Percentiles rank a stretch among this genome's conserved stretches.
phyloP scores from a whole-genome alignment of 2,113 vertebrate genomes.

The Oryzias melastigma region DNA sequence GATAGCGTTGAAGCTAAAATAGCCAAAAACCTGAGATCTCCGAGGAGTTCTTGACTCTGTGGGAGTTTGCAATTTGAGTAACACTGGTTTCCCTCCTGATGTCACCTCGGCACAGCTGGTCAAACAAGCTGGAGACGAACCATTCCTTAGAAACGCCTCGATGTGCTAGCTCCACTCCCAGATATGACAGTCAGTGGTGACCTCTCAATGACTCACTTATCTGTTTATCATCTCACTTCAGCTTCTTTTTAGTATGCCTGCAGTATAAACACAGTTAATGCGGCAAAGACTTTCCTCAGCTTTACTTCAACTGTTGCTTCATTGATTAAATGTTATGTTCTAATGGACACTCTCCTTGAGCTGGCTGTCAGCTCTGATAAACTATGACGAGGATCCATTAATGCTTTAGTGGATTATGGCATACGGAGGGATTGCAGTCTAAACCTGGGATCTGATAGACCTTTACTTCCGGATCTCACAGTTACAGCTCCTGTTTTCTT shows the following conservation, averaged over 20 bases:
- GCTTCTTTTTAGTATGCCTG: slow-evolving; percentile 1
- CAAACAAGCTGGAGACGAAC: slow-evolving; percentile 52
- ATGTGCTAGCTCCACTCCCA: slow-evolving; percentile 22
- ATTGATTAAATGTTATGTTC: slow-evolving; percentile 33
- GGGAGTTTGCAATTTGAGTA: slow-evolving; percentile 25
- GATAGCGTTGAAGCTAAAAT: not conserved
- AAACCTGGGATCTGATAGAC: slow-evolving; percentile 1
- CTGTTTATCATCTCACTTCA: slow-evolving; percentile 33
- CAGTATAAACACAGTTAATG: slow-evolving; percentile 8
- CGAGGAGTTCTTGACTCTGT: not conserved
- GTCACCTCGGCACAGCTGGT: slow-evolving; percentile 47
- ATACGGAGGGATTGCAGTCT: slow-evolving; percentile 30
- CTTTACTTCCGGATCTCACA: slow-evolving; percentile 12
- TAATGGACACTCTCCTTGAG: slow-evolving; percentile 11
- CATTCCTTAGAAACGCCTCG: slow-evolving; percentile 16
- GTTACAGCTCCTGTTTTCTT: slow-evolving; percentile 1
- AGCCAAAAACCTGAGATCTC: slow-evolving; percentile 2
- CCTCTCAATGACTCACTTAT: slow-evolving; percentile 32
- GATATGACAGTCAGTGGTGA: not conserved
- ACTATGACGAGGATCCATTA: slow-evolving; percentile 30
- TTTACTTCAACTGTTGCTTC: not conserved
- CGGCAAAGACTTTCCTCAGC: slow-evolving; percentile 1
- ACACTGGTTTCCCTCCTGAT: slow-evolving; percentile 19
- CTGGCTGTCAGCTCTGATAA: slow-evolving; percentile 12
- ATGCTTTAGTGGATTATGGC: slow-evolving; percentile 21